Evolutionary conservation across 2,888 invertebrate species (phyloP), one percentile per base, ranked within the genome.

Genomic region (Tiliacea citrago): DNA sequence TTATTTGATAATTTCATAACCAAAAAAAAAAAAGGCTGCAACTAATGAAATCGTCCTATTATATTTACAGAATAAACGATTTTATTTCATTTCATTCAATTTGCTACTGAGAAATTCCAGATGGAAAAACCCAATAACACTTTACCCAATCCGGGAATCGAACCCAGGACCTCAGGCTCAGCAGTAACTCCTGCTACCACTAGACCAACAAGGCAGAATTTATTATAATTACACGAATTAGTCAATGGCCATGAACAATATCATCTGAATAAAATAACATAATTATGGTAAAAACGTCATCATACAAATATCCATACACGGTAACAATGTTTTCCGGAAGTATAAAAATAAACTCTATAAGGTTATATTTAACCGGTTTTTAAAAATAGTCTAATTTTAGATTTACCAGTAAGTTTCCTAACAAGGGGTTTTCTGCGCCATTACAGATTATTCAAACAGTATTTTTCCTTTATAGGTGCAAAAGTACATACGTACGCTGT

Each of bases 301-400:
- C n/a, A 29, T 3, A 45, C 4, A 53, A 60, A 49, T 21, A 62
- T 21, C 18, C 0, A 2, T 62, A 42, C 29, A 61, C 21, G 21
- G 7, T 51, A 65, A 47, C 18, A 51, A 21, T 29, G 29, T 29
- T 29, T 29, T 29, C 1, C 29, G 61, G 57, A 73, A 63, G 21
- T 63, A n/a, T 29, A 29, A 39, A 65, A 67, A 45, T 42, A 57
- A 71, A 49, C 12, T 57, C 21, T 45, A 12, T 60, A 66, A 57
- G 68, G 60, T 66, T 55, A 29, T 21, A 24, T 3, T 0, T 18
- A 67, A 69, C 65, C 5, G 35, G 73, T 66, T 62, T 61, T 47
- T 51, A 21, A 77, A 42, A 55, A 39, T 57, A 21, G 24, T 1
- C 13, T 62, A 42, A 53, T 55, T 69, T 66, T 62, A 61, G 18